phyloP scores from a whole-genome alignment of 2,888 invertebrate genomes.

The Hydrotaea diabolus region DNA sequence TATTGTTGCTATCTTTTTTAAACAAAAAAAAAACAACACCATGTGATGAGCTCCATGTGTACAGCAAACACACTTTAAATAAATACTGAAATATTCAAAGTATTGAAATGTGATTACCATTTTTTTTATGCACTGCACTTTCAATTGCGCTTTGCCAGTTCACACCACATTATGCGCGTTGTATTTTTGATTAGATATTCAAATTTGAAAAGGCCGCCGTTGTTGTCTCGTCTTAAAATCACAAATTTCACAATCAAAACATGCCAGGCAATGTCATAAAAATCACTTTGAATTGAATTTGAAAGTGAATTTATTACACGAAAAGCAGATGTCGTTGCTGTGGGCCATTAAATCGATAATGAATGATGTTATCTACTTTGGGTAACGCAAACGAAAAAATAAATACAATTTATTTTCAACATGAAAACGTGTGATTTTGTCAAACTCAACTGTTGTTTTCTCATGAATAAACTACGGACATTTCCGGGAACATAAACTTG shows the following conservation, averaged over 20 bases:
- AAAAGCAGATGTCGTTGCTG: not conserved
- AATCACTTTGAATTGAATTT: not conserved
- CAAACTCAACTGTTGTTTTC: no score
- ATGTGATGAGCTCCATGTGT: not conserved
- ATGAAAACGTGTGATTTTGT: no score
- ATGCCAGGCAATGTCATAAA: not conserved
- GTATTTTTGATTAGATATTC: not conserved
- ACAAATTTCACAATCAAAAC: no score
- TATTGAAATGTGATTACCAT: conserved; percentile 1
- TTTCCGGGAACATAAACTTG: no score
- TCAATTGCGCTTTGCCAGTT: not conserved
- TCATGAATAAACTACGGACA: no score
- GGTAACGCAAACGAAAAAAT: no score
- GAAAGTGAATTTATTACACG: conserved; percentile 2
- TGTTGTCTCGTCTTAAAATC: not conserved
- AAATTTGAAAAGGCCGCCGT: not conserved
- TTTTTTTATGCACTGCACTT: not conserved
- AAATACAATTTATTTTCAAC: no score
- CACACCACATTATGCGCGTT: not conserved
- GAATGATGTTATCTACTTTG: no score
- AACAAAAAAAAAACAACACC: not conserved
- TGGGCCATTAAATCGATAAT: no score
- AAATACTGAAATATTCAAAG: no score
- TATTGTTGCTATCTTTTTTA: not conserved
- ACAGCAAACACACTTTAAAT: not conserved